Percentiles rank a stretch among this genome's conserved stretches.
Evolutionary conservation across 2,888 invertebrate species (phyloP).

Genomic region (Lycia hirtaria): DNA sequence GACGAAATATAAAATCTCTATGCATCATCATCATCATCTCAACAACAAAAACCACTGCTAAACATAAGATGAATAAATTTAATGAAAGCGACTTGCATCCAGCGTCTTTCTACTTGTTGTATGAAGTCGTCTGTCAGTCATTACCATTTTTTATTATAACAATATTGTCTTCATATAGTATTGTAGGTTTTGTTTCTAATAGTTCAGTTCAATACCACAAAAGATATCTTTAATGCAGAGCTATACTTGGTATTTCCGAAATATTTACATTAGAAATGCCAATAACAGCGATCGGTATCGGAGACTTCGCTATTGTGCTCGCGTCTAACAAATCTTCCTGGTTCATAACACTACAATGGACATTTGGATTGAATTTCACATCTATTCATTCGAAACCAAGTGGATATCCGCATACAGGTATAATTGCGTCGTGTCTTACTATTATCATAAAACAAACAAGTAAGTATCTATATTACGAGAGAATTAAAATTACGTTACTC

Average conservation of each 20-base stretch:
- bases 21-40: too few relatives aligned
- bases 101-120: too few relatives aligned
- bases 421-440: too few relatives aligned
- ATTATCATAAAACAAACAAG: too few relatives aligned
- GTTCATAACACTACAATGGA: constrained; percentile 52
- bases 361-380: constrained; percentile 49
- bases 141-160: not conserved
- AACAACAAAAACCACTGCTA: too few relatives aligned
- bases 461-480: too few relatives aligned
- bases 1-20: too few relatives aligned
- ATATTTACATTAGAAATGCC: constrained; percentile 16
- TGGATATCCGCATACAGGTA: too few relatives aligned
- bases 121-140: too few relatives aligned
- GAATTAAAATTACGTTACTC: too few relatives aligned
- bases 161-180: not conserved
- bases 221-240: not conserved
- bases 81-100: too few relatives aligned
- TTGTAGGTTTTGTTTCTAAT: constrained; percentile 1
- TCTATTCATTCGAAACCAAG: not conserved
- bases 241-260: constrained; percentile 4
- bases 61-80: too few relatives aligned
- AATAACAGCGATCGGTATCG: constrained; percentile 18
- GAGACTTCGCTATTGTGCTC: constrained; percentile 31
- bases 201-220: constrained; percentile 4
- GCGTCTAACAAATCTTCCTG: constrained; percentile 47